A percentile compares a stretch with the other conserved stretches of the same genome.
These are phyloP conservation scores for Mythimna vitellina DNA, from an alignment of 2,888 invertebrate species.

Conservation along the genomic window DNA sequence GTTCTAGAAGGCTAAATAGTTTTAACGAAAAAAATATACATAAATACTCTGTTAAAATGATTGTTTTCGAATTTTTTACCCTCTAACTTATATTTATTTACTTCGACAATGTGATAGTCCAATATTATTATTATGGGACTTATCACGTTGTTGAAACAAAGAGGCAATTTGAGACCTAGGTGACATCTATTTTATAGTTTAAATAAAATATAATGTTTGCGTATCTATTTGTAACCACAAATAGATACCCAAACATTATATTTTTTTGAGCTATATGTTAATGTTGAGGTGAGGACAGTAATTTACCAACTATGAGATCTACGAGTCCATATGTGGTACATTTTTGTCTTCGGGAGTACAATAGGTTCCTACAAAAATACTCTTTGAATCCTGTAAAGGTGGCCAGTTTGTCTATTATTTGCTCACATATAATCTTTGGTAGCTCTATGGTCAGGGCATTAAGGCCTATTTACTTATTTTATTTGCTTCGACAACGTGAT, in stretches of 20 bases:
- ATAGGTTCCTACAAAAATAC: background rate
- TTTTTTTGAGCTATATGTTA: background rate
- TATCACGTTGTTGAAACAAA: no score
- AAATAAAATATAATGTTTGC: background rate
- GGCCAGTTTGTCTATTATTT: background rate
- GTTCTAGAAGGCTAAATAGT: slow-evolving; percentile 83
- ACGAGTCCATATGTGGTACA: background rate
- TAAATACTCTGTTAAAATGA: slow-evolving; percentile 77
- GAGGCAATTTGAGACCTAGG: no score
- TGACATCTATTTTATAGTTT: background rate
- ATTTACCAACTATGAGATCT: background rate
- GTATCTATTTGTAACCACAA: background rate
- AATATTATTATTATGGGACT: no score
- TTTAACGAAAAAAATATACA: slow-evolving; percentile 73
- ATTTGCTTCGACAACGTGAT: no score
- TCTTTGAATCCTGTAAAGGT: background rate
- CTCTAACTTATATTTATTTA: background rate
- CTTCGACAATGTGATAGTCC: no score
- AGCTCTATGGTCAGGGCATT: background rate
- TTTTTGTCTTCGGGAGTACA: background rate
- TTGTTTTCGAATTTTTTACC: slow-evolving; percentile 49
- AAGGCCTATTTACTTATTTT: background rate
- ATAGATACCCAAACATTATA: no score
- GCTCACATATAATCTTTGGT: background rate
- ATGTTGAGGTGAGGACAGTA: background rate